phyloP scores from a whole-genome alignment of 2,113 vertebrate genomes.

The Rhagologus leucostigma region DNA sequence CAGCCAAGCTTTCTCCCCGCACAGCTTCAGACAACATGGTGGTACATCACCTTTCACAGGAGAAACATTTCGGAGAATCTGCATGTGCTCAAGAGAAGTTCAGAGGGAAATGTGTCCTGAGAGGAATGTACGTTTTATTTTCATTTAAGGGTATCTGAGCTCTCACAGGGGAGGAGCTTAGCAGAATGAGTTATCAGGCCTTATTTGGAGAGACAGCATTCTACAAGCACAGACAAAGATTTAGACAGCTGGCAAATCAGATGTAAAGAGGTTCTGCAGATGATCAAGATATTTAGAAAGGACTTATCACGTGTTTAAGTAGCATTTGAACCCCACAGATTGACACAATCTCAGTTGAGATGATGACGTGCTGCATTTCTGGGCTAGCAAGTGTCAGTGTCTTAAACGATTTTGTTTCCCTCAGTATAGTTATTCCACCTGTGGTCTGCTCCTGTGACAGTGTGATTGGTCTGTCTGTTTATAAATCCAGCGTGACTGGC shows the following conservation, averaged over 20 bases:
- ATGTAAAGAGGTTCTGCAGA: not conserved
- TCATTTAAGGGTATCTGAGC: not conserved
- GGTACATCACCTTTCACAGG: not conserved
- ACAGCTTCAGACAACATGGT: fast-evolving
- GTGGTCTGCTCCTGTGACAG: not conserved
- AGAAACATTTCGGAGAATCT: not conserved
- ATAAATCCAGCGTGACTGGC: not conserved
- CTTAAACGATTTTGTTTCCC: not conserved
- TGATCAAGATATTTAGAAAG: not conserved
- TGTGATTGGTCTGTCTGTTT: not conserved
- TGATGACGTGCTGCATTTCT: not conserved
- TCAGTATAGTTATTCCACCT: not conserved
- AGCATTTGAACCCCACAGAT: not conserved
- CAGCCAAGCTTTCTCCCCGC: fast-evolving
- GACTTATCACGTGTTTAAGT: not conserved
- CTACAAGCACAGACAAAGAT: not conserved
- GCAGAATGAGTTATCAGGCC: not conserved
- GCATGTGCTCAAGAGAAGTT: not conserved
- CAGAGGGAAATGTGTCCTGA: fast-evolving
- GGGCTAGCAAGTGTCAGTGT: not conserved
- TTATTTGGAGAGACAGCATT: not conserved
- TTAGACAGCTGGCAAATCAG: not conserved
- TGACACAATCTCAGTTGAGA: not conserved
- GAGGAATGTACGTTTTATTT: not conserved
- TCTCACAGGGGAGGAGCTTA: not conserved